A percentile compares a stretch with the other conserved stretches of the same genome.
These are phyloP conservation scores for Rhagophthalmus giganteus DNA, from an alignment of 2,888 invertebrate genomes.

Conservation along the genomic window DNA sequence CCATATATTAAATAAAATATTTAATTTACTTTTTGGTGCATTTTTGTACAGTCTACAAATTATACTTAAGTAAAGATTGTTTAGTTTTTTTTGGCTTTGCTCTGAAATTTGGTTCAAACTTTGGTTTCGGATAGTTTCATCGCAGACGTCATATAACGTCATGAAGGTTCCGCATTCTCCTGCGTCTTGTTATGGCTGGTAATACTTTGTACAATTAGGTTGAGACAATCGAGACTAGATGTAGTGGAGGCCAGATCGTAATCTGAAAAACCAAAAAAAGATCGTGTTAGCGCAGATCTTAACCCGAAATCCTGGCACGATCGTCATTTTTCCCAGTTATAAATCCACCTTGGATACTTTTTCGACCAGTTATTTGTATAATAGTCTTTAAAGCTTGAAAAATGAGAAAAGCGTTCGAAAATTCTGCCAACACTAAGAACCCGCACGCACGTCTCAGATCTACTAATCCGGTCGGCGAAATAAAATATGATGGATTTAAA, in stretches of 20 bases:
- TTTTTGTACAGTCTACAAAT: no score
- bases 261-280: constrained; percentile 50
- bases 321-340: not conserved
- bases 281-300: no score
- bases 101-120: no score
- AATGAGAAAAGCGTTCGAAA: not conserved
- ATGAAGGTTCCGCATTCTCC: constrained; percentile 12
- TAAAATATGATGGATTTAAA: constrained; percentile 4
- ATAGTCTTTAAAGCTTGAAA: not conserved
- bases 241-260: constrained; percentile 55
- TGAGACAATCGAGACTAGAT: constrained; percentile 69
- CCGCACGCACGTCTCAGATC: not conserved
- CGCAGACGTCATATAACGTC: no score
- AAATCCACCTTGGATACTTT: not conserved
- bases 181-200: constrained; percentile 47
- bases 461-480: not conserved
- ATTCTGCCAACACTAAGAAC: not conserved
- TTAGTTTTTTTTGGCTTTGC: no score
- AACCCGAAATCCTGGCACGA: no score
- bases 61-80: no score
- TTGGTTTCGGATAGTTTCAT: no score
- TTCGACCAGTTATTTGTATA: not conserved
- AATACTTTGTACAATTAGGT: constrained; percentile 72
- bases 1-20: not conserved
- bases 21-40: not conserved